Evolutionary conservation across 2,113 vertebrate species (phyloP).

Genomic region (Arothron firmamentum): DNA sequence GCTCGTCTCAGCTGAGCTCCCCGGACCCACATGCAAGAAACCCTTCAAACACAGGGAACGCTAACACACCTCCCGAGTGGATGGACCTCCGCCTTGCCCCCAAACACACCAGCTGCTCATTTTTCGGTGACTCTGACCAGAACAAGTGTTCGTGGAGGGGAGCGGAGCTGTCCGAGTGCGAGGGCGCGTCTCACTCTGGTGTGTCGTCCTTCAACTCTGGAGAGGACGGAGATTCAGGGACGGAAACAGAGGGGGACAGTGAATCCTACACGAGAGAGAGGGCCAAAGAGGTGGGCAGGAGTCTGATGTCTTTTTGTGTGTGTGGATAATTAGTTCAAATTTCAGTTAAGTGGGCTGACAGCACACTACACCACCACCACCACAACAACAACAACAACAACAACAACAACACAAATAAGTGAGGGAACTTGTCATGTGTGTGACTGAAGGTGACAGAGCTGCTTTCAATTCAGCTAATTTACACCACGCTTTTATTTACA

Average conservation of each 20-base stretch:
- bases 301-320: not conserved
- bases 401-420: too few relatives aligned
- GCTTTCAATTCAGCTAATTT: not conserved
- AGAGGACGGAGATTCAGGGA: conserved; percentile 83
- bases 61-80: conserved; percentile 70
- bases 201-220: conserved; percentile 83
- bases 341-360: conserved; percentile 31
- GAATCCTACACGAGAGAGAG: conserved; percentile 84
- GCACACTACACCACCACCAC: not conserved
- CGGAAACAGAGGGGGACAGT: conserved; percentile 90
- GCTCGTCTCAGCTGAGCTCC: conserved; percentile 30
- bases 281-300: conserved; percentile 83
- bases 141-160: conserved; percentile 47
- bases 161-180: conserved; percentile 68
- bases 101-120: conserved; percentile 75
- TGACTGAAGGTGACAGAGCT: not conserved
- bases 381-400: not conserved
- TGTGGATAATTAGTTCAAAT: conserved; percentile 40
- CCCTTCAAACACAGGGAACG: conserved; percentile 34
- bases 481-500: conserved; percentile 13
- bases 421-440: not conserved
- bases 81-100: conserved; percentile 66
- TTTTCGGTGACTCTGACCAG: conserved; percentile 76
- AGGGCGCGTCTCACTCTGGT: conserved; percentile 71
- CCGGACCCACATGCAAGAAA: conserved; percentile 3